These are phyloP conservation scores for Carassius auratus DNA, from an alignment of 2,113 vertebrate genomes.

Conservation along the genomic window DNA sequence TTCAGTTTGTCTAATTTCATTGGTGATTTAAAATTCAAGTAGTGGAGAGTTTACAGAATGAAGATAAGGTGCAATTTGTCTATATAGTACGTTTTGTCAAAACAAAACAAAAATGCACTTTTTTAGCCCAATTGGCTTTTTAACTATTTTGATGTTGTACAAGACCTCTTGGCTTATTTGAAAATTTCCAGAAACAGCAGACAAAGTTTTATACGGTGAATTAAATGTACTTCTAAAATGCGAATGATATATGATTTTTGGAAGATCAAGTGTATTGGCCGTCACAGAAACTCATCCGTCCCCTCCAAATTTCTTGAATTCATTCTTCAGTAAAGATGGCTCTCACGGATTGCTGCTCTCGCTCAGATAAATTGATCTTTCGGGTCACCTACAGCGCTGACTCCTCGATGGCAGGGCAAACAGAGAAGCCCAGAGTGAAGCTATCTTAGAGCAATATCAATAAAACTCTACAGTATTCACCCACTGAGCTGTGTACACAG, in stretches of 20 bases:
- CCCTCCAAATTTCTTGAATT: constrained; percentile 38
- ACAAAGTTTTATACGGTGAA: background rate
- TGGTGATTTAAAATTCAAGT: background rate
- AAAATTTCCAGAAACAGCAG: background rate
- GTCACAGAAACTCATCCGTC: constrained; percentile 37
- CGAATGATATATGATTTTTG: background rate
- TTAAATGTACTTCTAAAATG: background rate
- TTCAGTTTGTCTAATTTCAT: background rate
- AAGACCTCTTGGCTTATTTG: background rate
- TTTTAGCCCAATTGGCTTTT: background rate
- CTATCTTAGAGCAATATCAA: constrained; percentile 71
- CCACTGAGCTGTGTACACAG: constrained; percentile 72
- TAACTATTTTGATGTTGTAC: background rate
- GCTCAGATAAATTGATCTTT: constrained; percentile 70
- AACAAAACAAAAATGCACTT: too few species aligned
- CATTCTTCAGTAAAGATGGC: constrained; percentile 44
- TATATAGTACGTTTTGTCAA: too few species aligned
- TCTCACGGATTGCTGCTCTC: constrained; percentile 63
- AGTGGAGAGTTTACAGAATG: background rate
- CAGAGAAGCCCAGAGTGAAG: constrained; percentile 25
- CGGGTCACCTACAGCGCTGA: constrained; percentile 64
- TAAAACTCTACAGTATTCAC: constrained; percentile 71
- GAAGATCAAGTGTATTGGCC: background rate
- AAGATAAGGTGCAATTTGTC: background rate
- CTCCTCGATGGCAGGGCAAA: constrained; percentile 41